Evolutionary conservation across 2,113 vertebrate genomes (phyloP).

Genomic region (Zingel zingel): DNA sequence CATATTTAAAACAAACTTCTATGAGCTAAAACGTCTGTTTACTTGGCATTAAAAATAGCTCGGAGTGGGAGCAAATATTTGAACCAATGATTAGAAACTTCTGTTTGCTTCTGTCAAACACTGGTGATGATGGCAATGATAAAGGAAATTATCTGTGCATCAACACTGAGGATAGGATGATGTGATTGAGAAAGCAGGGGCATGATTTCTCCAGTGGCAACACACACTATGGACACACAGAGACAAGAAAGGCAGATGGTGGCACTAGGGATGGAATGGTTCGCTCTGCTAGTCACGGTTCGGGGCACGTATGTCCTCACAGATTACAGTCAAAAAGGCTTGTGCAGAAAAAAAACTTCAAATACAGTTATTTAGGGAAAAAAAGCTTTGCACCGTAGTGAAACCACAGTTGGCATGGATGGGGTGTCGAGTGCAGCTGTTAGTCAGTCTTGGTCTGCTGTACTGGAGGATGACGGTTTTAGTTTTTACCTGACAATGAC

Average conservation of each 20-base stretch:
- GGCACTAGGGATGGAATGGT: not conserved
- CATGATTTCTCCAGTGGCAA: constrained; percentile 40
- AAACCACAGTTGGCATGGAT: no score
- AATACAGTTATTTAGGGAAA: no score
- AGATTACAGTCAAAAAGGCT: no score
- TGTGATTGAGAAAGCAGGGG: not conserved
- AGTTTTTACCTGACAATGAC: no score
- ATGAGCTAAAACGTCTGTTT: not conserved
- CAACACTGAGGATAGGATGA: not conserved
- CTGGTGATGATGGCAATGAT: not conserved
- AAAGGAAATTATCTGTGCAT: constrained; percentile 1
- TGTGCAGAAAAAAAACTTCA: no score
- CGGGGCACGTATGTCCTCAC: no score
- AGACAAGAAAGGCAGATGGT: constrained; percentile 35
- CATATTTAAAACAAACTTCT: not conserved
- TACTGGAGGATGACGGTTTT: no score
- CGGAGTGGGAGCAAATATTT: not conserved
- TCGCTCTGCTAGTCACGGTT: no score
- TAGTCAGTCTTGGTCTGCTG: no score
- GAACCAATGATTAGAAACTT: not conserved
- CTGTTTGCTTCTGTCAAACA: constrained; percentile 7
- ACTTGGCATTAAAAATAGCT: not conserved
- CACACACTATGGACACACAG: constrained; percentile 1
- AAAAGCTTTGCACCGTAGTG: no score
- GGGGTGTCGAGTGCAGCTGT: no score